Percentiles rank a stretch among this genome's conserved stretches.
Evolutionary conservation across 2,888 invertebrate genomes (phyloP).

Genomic region (Clunio marinus): DNA sequence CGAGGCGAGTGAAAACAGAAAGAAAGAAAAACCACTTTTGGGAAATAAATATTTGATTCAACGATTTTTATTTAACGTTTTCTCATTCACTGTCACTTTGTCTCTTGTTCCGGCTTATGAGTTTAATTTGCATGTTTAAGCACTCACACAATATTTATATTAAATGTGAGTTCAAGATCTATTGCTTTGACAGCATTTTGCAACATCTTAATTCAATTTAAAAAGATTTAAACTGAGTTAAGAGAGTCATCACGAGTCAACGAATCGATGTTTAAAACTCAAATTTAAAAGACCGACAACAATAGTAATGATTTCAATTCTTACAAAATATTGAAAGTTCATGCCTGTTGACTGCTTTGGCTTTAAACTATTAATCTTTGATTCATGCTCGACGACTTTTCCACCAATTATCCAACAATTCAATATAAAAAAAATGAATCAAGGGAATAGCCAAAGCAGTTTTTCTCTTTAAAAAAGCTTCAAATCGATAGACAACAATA

Average conservation of each 20-base stretch:
- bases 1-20: conserved; percentile 26
- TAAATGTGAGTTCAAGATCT: not conserved
- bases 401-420: not conserved
- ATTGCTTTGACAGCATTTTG: not conserved
- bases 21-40: no score
- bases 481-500: not conserved
- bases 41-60: conserved; percentile 28
- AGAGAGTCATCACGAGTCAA: conserved; percentile 2
- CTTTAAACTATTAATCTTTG: not conserved
- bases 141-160: no score
- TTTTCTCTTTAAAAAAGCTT: not conserved
- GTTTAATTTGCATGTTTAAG: no score
- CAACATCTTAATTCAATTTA: not conserved
- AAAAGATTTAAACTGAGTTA: not conserved
- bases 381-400: not conserved
- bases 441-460: not conserved
- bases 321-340: not conserved
- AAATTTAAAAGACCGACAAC: not conserved
- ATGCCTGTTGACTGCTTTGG: not conserved
- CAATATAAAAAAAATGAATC: not conserved
- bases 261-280: not conserved
- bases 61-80: not conserved
- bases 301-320: not conserved
- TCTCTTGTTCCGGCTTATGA: conserved; percentile 18
- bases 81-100: not conserved